phyloP scores from a whole-genome alignment of 2,888 invertebrate species.

The Agrochola macilenta region DNA sequence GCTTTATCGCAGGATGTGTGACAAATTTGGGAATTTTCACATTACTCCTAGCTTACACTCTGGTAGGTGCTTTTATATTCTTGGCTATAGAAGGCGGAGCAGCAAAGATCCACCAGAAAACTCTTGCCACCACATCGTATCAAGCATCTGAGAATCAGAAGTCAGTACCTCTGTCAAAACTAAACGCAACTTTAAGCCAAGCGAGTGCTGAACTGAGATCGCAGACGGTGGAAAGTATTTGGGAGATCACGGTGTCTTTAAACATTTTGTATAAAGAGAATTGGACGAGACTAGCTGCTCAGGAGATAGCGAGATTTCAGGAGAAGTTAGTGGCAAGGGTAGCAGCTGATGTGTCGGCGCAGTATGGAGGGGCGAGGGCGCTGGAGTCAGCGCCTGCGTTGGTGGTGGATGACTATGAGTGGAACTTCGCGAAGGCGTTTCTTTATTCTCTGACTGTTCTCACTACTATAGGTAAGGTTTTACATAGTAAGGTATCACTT shows the following conservation, averaged over 20 bases:
- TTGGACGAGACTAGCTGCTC: slow-evolving; percentile 95
- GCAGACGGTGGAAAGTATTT: slow-evolving; percentile 96
- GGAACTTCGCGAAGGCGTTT: slow-evolving; percentile 97
- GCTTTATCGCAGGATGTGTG: slow-evolving; percentile 92
- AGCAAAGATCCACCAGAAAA: slow-evolving; percentile 88
- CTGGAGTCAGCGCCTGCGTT: slow-evolving; percentile 85
- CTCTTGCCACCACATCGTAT: slow-evolving; percentile 87
- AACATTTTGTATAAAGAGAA: slow-evolving; percentile 97
- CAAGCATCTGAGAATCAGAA: slow-evolving; percentile 83
- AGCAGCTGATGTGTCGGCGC: slow-evolving; percentile 93
- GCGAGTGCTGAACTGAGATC: slow-evolving; percentile 86
- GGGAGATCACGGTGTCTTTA: slow-evolving; percentile 96
- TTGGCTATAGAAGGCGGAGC: slow-evolving; percentile 94
- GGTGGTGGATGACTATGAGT: slow-evolving; percentile 92
- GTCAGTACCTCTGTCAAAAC: slow-evolving; percentile 78
- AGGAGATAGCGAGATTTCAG: slow-evolving; percentile 93
- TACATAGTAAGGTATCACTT: background rate
- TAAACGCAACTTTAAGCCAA: slow-evolving; percentile 84
- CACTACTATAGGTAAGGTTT: slow-evolving; percentile 95
- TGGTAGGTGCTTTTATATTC: slow-evolving; percentile 94
- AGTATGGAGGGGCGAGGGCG: slow-evolving; percentile 85
- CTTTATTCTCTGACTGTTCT: slow-evolving; percentile 98
- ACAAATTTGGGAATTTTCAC: slow-evolving; percentile 96
- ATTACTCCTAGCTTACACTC: slow-evolving; percentile 94
- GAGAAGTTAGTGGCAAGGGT: slow-evolving; percentile 94